Evolutionary conservation across 2,113 vertebrate genomes (phyloP).

Genomic region (Catharus bicknelli): DNA sequence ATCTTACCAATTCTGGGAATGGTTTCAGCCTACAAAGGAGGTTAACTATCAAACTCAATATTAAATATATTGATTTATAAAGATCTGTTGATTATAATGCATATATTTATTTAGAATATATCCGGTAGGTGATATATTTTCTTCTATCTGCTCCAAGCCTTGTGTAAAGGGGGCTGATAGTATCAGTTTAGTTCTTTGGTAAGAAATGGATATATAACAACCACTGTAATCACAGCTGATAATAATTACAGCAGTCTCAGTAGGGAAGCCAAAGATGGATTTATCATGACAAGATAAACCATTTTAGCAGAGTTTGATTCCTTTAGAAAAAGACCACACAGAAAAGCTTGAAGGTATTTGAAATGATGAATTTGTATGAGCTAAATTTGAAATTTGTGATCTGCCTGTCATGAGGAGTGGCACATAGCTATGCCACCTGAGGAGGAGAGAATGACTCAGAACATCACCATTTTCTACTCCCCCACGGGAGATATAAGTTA

Average conservation of each 20-base stretch:
- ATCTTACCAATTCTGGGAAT: not conserved
- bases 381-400: not conserved
- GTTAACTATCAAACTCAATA: not conserved
- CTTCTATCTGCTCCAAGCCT: fast-evolving
- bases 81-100: not conserved
- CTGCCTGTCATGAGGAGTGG: not conserved
- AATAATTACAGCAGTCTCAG: not conserved
- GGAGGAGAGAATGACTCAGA: not conserved
- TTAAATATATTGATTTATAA: not conserved
- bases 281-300: not conserved
- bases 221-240: not conserved
- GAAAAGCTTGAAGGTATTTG: not conserved
- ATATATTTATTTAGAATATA: not conserved
- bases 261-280: not conserved
- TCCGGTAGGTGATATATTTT: not conserved
- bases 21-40: not conserved
- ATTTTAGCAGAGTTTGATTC: not conserved
- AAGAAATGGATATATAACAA: not conserved
- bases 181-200: not conserved
- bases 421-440: not conserved
- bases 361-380: not conserved
- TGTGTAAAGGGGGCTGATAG: not conserved
- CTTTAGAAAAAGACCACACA: not conserved
- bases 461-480: not conserved
- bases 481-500: not conserved